phyloP scores from a whole-genome alignment of 2,888 invertebrate species.

The Tetranychus truncatus region DNA sequence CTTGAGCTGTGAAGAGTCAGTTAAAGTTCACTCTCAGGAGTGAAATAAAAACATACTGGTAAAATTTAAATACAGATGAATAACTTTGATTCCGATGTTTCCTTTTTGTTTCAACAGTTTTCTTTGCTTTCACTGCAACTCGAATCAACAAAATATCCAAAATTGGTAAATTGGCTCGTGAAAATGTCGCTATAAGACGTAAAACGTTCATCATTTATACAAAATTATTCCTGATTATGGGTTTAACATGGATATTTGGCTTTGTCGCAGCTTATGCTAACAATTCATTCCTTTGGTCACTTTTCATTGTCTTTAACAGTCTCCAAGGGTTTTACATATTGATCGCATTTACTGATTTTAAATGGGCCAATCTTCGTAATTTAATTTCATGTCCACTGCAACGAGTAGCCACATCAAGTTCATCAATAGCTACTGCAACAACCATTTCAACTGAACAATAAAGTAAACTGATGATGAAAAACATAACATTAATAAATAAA shows the following conservation, averaged over 20 bases:
- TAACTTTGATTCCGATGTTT: too few species aligned
- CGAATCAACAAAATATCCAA: slow-evolving; percentile 26
- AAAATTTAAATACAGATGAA: too few species aligned
- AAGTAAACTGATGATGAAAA: not conserved
- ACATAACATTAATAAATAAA: not conserved
- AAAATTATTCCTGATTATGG: slow-evolving; percentile 35
- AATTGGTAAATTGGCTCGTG: slow-evolving; percentile 13
- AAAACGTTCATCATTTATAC: slow-evolving; percentile 29
- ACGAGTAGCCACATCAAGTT: not conserved
- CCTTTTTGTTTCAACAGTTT: slow-evolving; percentile 9
- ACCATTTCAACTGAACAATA: not conserved
- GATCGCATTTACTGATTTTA: slow-evolving; percentile 19
- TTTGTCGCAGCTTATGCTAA: slow-evolving; percentile 33
- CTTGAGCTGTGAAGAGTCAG: too few species aligned
- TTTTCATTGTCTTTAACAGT: slow-evolving; percentile 29
- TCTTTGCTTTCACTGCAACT: slow-evolving; percentile 32
- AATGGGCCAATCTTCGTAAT: not conserved
- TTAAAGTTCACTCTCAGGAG: too few species aligned
- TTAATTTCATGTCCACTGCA: not conserved
- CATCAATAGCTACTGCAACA: not conserved
- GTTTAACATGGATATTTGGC: slow-evolving; percentile 36
- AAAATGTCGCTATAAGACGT: slow-evolving; percentile 1
- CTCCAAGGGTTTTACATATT: slow-evolving; percentile 21
- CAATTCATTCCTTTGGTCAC: slow-evolving; percentile 33
- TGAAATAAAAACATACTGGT: too few species aligned